Conservation (phyloP, 2,113 vertebrate species). For the Sterrhoptilus dennistouni region DNA sequence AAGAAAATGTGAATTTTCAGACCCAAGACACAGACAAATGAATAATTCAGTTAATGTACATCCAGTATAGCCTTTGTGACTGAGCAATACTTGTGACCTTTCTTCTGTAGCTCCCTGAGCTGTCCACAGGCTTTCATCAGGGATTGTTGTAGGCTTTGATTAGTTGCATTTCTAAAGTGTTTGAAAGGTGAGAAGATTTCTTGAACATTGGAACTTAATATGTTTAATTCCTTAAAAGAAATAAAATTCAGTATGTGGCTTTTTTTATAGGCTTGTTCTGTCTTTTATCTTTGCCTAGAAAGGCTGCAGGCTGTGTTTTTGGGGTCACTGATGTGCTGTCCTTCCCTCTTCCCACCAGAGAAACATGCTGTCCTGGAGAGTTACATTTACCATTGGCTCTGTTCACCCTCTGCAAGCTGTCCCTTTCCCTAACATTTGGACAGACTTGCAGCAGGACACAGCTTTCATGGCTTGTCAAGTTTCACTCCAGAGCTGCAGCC, state of each 20-base stretch:
- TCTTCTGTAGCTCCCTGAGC: background rate
- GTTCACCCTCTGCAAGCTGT: conserved; percentile 42
- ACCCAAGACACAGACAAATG: background rate
- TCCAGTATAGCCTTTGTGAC: background rate
- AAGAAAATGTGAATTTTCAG: background rate
- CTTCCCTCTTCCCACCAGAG: conserved; percentile 8
- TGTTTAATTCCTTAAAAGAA: background rate
- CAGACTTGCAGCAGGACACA: conserved; percentile 20
- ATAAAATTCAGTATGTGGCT: background rate
- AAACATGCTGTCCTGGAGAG: conserved; percentile 39
- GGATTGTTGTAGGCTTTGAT: background rate
- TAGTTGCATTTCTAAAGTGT: background rate
- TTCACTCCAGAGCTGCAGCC: background rate
- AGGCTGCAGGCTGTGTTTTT: background rate
- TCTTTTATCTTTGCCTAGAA: background rate
- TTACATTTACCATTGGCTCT: conserved; percentile 59
- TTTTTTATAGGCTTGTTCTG: background rate
- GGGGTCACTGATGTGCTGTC: background rate
- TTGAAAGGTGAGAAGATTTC: background rate
- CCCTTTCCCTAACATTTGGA: conserved; percentile 18
- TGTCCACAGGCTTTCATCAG: background rate
- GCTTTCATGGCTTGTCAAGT: conserved; percentile 2
- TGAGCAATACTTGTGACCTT: background rate
- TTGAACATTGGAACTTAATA: background rate
- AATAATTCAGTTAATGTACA: background rate